Evolutionary conservation across 2,888 invertebrate species (phyloP).

Genomic region (Acheta domesticus): DNA sequence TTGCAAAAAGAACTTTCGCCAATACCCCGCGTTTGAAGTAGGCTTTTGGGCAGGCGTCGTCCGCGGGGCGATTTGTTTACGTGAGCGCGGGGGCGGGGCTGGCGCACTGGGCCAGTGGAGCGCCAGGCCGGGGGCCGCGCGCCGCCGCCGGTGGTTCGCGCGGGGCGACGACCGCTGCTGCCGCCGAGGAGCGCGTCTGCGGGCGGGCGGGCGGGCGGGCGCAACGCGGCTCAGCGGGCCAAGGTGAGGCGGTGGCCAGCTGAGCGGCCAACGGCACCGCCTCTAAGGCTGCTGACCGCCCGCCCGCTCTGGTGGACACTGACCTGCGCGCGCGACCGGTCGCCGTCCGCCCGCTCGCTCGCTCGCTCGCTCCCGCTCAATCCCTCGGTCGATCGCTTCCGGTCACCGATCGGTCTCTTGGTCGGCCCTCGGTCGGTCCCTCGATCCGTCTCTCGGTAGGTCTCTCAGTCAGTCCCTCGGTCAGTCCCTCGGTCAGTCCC

Average conservation of each 20-base stretch:
- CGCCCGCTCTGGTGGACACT: neutral
- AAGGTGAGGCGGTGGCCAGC: constrained; percentile 11
- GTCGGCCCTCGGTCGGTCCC: too few species aligned
- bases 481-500: too few species aligned
- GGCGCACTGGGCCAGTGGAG: neutral
- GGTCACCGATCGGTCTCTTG: too few species aligned
- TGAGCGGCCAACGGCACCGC: neutral
- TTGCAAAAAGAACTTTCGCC: too few species aligned
- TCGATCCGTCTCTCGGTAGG: too few species aligned
- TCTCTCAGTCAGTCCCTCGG: too few species aligned
- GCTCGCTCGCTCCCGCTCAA: too few species aligned
- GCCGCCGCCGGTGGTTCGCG: neutral
- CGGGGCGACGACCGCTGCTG: neutral
- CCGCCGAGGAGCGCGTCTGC: neutral
- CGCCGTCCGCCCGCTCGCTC: neutral
- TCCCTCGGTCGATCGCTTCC: too few species aligned
- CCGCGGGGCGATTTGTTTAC: too few species aligned
- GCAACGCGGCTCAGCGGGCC: neutral
- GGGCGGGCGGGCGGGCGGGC: neutral
- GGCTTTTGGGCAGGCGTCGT: too few species aligned
- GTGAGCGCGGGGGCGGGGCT: too few species aligned
- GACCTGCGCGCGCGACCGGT: neutral
- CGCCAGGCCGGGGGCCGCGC: neutral
- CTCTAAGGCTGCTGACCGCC: neutral
- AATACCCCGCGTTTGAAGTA: too few species aligned